Conservation (phyloP, 1,140 invertebrate genomes). For the Drosophila baimaii region DNA sequence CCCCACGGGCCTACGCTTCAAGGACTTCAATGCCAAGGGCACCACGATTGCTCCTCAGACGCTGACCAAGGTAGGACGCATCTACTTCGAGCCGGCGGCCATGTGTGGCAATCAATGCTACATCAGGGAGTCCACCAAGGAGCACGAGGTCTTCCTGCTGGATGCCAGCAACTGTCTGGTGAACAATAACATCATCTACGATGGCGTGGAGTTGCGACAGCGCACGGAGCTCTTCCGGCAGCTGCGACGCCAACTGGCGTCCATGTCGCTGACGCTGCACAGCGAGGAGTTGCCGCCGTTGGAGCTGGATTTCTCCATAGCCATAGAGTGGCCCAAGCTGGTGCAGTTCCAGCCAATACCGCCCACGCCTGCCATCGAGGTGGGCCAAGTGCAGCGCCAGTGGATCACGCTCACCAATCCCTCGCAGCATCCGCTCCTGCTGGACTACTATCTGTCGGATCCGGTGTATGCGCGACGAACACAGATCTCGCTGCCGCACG, state of each 20-base stretch:
- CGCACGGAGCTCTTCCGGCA: slow-evolving; percentile 75
- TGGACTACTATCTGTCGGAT: slow-evolving; percentile 76
- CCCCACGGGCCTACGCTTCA: slow-evolving; percentile 62
- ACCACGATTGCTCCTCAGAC: slow-evolving; percentile 82
- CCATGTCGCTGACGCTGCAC: slow-evolving; percentile 66
- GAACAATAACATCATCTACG: slow-evolving; percentile 71
- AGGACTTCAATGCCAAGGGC: slow-evolving; percentile 85
- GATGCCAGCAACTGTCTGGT: slow-evolving; percentile 15
- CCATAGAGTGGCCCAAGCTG: slow-evolving; percentile 79
- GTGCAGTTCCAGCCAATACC: slow-evolving; percentile 59
- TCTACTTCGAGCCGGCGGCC: slow-evolving; percentile 88
- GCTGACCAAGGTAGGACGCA: slow-evolving; percentile 85
- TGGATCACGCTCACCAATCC: slow-evolving; percentile 76
- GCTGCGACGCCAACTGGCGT: slow-evolving; percentile 64
- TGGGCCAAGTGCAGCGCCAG: slow-evolving; percentile 65
- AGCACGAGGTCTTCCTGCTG: slow-evolving; percentile 24
- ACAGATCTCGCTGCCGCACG: slow-evolving; percentile 68
- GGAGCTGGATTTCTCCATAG: slow-evolving; percentile 74
- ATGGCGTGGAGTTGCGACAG: slow-evolving; percentile 70
- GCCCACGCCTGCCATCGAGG: slow-evolving; percentile 69
- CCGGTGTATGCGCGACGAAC: slow-evolving; percentile 63
- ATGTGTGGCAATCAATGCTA: slow-evolving; percentile 91
- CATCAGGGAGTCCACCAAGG: slow-evolving; percentile 77
- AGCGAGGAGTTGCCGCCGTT: slow-evolving; percentile 73
- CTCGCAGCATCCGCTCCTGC: slow-evolving; percentile 59